Conservation (phyloP, 2,888 invertebrate species). For the Spodoptera littoralis region DNA sequence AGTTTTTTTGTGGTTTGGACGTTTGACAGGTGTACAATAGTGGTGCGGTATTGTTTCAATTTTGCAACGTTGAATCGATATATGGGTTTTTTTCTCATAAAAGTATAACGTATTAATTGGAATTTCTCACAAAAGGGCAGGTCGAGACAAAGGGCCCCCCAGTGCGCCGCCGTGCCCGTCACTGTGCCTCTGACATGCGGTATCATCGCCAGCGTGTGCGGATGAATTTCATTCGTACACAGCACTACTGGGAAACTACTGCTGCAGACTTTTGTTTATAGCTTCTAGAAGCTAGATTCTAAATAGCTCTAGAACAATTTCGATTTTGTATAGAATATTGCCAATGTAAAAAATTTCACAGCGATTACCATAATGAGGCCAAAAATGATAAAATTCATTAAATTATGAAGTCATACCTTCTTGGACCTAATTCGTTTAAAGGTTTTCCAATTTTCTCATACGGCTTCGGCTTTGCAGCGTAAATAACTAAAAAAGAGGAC, state of each 20-base stretch:
- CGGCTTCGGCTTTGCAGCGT: constrained; percentile 67
- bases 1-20: constrained; percentile 30
- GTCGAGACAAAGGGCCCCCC: constrained; percentile 67
- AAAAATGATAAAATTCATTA: constrained; percentile 8
- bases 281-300: no score
- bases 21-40: constrained; percentile 59
- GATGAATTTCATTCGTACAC: constrained; percentile 61
- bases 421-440: constrained; percentile 64
- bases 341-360: no score
- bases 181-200: constrained; percentile 64
- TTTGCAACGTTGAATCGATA: constrained; percentile 64
- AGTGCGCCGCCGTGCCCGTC: constrained; percentile 56
- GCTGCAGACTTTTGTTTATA: constrained; percentile 2
- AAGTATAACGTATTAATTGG: constrained; percentile 77
- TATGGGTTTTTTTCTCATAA: constrained; percentile 58
- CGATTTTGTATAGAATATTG: no score
- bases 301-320: no score
- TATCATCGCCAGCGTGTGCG: constrained; percentile 59
- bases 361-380: no score
- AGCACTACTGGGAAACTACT: constrained; percentile 45
- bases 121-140: constrained; percentile 75
- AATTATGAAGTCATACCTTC: constrained; percentile 30
- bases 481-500: constrained; percentile 73
- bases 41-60: constrained; percentile 66
- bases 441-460: constrained; percentile 71